Evolutionary conservation across 2,888 invertebrate genomes (phyloP).

Genomic region (Syritta pipiens): DNA sequence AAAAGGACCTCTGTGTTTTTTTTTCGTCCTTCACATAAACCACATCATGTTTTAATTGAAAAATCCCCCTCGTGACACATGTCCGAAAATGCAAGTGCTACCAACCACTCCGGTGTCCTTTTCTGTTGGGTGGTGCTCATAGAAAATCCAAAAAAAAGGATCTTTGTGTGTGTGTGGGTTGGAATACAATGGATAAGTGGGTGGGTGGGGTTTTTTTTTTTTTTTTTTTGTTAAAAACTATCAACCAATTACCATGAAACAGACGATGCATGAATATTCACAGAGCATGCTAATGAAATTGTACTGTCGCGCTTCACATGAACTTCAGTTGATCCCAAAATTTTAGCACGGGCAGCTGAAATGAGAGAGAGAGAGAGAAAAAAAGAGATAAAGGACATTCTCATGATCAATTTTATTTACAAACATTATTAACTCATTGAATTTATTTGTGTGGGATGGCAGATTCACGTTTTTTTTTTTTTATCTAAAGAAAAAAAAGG

Average conservation of each 20-base stretch:
- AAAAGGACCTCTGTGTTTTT: too few species aligned
- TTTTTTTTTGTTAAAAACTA: too few species aligned
- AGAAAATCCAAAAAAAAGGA: too few species aligned
- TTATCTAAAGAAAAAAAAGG: neutral
- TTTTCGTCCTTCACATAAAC: too few species aligned
- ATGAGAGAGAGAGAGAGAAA: constrained; percentile 25
- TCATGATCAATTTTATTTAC: constrained; percentile 20
- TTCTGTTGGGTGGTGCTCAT: too few species aligned
- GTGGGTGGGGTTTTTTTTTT: too few species aligned
- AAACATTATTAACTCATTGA: neutral
- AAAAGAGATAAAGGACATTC: constrained; percentile 21
- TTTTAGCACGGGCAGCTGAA: constrained; percentile 91
- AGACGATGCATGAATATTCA: constrained; percentile 91
- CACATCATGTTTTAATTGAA: constrained; percentile 12
- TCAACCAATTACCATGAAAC: constrained; percentile 82
- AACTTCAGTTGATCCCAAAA: constrained; percentile 91
- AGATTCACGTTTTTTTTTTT: neutral
- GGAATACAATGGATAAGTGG: too few species aligned
- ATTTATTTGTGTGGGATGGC: neutral
- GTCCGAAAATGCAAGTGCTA: neutral
- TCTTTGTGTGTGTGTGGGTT: too few species aligned
- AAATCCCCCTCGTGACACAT: neutral
- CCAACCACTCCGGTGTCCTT: too few species aligned
- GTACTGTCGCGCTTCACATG: constrained; percentile 95
- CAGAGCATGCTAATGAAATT: constrained; percentile 92